These are phyloP conservation scores for Lasioglossum pauxillum DNA, from an alignment of 2,888 invertebrate species.

Conservation along the genomic window DNA sequence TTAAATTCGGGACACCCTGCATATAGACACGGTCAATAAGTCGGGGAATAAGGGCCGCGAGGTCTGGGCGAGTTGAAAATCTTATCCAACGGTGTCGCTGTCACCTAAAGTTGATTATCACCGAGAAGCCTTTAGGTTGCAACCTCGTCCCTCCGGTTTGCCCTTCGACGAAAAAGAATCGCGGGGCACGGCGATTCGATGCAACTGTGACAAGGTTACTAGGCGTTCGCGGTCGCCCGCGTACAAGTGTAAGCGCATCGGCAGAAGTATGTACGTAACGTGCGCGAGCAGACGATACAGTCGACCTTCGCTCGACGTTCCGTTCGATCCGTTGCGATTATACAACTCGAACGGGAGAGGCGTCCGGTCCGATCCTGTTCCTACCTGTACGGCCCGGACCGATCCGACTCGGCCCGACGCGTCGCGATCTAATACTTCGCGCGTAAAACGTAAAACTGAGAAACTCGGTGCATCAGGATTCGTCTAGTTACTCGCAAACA, in stretches of 20 bases:
- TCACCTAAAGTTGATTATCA: not conserved
- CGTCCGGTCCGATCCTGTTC: not conserved
- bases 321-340: conserved; percentile 65
- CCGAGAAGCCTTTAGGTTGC: not conserved
- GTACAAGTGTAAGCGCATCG: conserved; percentile 8
- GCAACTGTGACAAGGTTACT: conserved; percentile 76
- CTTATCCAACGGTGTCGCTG: conserved; percentile 75
- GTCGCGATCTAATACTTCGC: not conserved
- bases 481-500: not conserved
- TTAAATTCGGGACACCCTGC: too few relatives aligned
- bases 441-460: not conserved
- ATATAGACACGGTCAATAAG: not conserved
- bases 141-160: conserved; percentile 29
- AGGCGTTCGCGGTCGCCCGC: conserved; percentile 4
- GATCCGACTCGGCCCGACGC: too few relatives aligned
- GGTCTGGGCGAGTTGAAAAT: not conserved
- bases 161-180: conserved; percentile 1
- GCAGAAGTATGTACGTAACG: conserved; percentile 29
- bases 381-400: not conserved
- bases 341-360: conserved; percentile 28
- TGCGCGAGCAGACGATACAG: conserved; percentile 36
- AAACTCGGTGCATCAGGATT: not conserved
- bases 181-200: conserved; percentile 54
- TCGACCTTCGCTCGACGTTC: conserved; percentile 68
- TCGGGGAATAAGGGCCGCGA: not conserved